Conservation (phyloP, 2,797 vertebrate genomes). For the Phylloscopus collybita region DNA sequence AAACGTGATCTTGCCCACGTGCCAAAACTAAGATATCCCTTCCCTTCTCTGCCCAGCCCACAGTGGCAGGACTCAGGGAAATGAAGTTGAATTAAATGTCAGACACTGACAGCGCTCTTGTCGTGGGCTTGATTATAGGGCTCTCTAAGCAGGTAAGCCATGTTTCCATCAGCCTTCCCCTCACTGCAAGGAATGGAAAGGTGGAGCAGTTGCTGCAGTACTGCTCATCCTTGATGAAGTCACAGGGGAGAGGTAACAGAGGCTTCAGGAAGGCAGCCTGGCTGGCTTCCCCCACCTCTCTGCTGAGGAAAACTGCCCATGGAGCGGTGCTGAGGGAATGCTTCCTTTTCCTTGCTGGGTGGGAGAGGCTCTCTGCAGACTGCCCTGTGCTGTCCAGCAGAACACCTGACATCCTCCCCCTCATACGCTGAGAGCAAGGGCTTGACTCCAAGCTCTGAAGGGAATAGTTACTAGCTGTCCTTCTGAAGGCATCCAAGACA, state of each 20-base stretch:
- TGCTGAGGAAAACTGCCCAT: neutral
- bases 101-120: neutral
- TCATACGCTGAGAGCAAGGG: neutral
- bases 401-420: rapidly evolving
- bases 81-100: neutral
- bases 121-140: neutral
- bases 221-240: neutral
- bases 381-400: neutral
- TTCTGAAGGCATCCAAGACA: neutral
- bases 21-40: neutral
- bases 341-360: neutral
- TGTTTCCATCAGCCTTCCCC: neutral
- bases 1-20: neutral
- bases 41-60: neutral
- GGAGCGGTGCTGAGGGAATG: neutral
- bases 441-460: neutral
- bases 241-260: neutral
- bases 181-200: neutral
- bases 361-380: neutral
- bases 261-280: neutral
- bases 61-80: neutral
- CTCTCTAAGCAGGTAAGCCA: neutral
- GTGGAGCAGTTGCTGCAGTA: neutral
- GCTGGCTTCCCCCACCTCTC: neutral
- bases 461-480: neutral